A percentile compares a stretch with the other conserved stretches of the same genome.
phyloP scores from a whole-genome alignment of 2,797 vertebrate genomes.

The Hydrolagus colliei region DNA sequence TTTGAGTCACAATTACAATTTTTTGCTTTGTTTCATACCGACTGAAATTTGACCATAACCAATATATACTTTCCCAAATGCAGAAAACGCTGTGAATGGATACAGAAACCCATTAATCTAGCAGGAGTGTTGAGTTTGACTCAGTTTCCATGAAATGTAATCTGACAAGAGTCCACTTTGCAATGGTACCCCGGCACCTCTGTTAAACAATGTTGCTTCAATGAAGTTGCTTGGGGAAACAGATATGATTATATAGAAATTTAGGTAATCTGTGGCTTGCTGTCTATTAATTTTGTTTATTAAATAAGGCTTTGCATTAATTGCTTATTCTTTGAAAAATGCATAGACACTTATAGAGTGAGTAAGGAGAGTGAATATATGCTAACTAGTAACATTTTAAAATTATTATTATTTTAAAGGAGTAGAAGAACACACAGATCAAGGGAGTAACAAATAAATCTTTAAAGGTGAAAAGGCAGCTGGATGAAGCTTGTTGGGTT shows the following conservation, averaged over 20 bases:
- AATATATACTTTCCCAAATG: background rate
- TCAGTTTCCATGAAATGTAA: slow-evolving; percentile 7
- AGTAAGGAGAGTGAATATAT: no score
- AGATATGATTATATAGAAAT: no score
- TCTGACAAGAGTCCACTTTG: slow-evolving; percentile 12
- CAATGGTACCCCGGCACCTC: background rate
- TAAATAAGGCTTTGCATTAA: background rate
- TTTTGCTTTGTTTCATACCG: background rate
- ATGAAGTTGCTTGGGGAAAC: background rate
- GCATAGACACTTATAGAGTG: no score
- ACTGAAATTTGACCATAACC: background rate
- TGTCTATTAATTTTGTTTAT: background rate
- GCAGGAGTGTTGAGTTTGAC: background rate
- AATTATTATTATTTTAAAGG: no score
- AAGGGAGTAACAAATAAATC: no score
- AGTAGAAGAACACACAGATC: no score
- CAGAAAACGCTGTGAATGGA: background rate
- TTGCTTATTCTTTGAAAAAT: background rate
- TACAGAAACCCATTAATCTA: slow-evolving; percentile 20
- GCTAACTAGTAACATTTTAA: no score
- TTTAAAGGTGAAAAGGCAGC: no score
- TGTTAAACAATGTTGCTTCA: background rate
- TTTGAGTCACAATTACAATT: slow-evolving; percentile 7
- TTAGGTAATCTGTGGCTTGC: background rate
- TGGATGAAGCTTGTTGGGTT: no score